phyloP scores from a whole-genome alignment of 2,888 invertebrate species.

The Tridacna crocea region DNA sequence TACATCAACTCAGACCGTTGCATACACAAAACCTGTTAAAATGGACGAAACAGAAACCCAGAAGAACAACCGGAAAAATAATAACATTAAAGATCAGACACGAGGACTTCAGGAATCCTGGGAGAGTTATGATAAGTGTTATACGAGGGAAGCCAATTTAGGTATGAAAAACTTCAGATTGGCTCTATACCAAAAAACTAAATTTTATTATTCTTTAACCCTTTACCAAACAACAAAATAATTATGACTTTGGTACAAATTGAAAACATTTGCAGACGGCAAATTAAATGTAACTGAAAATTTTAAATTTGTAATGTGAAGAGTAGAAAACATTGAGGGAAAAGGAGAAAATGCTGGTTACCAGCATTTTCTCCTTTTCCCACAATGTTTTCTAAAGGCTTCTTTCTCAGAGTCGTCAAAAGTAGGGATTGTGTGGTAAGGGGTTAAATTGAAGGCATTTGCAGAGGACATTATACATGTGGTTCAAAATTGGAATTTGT shows the following conservation, averaged over 20 bases:
- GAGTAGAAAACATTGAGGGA: neutral
- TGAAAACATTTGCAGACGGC: too few relatives aligned
- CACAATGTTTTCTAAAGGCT: neutral
- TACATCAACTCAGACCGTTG: conserved; percentile 72
- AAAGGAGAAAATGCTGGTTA: neutral
- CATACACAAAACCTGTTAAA: conserved; percentile 68
- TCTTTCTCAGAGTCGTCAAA: too few relatives aligned
- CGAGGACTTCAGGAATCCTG: conserved; percentile 82
- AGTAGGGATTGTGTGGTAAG: too few relatives aligned
- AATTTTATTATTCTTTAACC: too few relatives aligned
- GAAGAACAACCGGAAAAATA: conserved; percentile 64
- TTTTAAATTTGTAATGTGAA: too few relatives aligned
- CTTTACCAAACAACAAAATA: neutral
- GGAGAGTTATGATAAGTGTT: conserved; percentile 83
- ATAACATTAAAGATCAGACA: conserved; percentile 64
- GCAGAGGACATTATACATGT: too few relatives aligned
- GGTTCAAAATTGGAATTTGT: too few relatives aligned
- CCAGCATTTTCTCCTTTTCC: neutral
- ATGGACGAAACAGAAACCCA: conserved; percentile 59
- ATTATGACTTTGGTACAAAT: too few relatives aligned
- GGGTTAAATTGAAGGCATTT: too few relatives aligned
- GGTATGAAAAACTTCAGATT: conserved; percentile 63
- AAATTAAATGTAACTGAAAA: too few relatives aligned
- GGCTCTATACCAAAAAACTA: neutral
- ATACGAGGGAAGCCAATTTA: conserved; percentile 79